Percentiles rank a stretch among this genome's conserved stretches.
Evolutionary conservation across 2,797 vertebrate species (phyloP).

Genomic region (Rhyacichthys aspro): DNA sequence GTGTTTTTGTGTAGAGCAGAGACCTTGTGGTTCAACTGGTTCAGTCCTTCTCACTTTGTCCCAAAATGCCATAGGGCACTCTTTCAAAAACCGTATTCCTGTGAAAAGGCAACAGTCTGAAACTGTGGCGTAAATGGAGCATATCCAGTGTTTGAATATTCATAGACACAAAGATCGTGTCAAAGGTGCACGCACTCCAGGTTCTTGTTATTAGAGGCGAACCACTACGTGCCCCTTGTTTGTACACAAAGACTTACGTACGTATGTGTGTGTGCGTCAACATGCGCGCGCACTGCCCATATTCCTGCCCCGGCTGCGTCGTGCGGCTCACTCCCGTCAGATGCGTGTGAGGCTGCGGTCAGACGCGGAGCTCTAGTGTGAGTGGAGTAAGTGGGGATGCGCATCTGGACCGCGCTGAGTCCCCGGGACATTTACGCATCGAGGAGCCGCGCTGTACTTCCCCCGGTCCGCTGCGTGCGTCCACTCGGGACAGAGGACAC

Average conservation of each 20-base stretch:
- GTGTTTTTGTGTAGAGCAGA: too few relatives aligned
- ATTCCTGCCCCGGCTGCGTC: slow-evolving; percentile 40
- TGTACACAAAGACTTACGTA: slow-evolving; percentile 2
- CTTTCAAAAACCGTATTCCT: too few relatives aligned
- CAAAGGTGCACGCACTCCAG: background rate
- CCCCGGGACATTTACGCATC: slow-evolving; percentile 64
- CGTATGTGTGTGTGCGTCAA: slow-evolving; percentile 25
- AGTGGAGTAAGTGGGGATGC: slow-evolving; percentile 43
- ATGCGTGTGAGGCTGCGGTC: slow-evolving; percentile 42
- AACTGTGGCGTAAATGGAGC: too few relatives aligned
- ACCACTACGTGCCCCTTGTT: slow-evolving; percentile 9
- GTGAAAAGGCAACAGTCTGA: too few relatives aligned
- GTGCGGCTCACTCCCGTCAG: slow-evolving; percentile 58
- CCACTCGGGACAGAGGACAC: slow-evolving; percentile 50
- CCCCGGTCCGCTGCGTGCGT: slow-evolving; percentile 5
- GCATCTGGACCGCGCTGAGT: slow-evolving; percentile 65
- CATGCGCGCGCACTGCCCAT: slow-evolving; percentile 19
- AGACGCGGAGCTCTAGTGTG: slow-evolving; percentile 12
- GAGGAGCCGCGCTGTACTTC: slow-evolving; percentile 29
- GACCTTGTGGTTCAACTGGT: too few relatives aligned
- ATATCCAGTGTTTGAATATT: too few relatives aligned
- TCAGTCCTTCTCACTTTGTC: too few relatives aligned
- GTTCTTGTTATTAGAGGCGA: background rate
- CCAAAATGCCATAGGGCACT: too few relatives aligned
- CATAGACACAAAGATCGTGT: too few relatives aligned